A percentile compares a stretch with the other conserved stretches of the same genome.
Conservation (phyloP, 2,888 invertebrate genomes). For the Parochlus steinenii region DNA sequence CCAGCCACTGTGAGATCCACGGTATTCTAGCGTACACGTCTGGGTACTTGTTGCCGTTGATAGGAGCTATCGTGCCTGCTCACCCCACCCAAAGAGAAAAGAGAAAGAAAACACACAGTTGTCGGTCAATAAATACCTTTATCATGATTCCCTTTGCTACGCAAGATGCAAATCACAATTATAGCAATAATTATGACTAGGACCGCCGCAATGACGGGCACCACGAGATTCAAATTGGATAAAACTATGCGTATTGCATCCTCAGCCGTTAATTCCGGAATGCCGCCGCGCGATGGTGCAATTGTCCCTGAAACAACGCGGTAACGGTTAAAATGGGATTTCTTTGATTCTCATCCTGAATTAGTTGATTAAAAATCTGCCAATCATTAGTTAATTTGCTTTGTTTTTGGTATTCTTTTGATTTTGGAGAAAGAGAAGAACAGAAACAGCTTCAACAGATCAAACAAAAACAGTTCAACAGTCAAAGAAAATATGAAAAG, state of each 20-base stretch:
- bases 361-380: background rate
- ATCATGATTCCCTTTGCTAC: conserved; percentile 66
- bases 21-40: conserved; percentile 35
- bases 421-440: background rate
- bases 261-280: conserved; percentile 58
- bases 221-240: conserved; percentile 82
- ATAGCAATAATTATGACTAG: conserved; percentile 87
- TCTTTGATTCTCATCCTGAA: conserved; percentile 12
- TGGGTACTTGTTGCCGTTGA: conserved; percentile 35
- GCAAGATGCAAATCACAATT: conserved; percentile 81
- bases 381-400: background rate
- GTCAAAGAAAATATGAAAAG: conserved; percentile 12
- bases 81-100: conserved; percentile 17
- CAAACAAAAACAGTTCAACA: conserved; percentile 3
- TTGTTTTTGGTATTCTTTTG: background rate
- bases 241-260: conserved; percentile 76
- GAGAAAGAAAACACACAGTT: conserved; percentile 23
- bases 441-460: background rate
- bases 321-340: conserved; percentile 19
- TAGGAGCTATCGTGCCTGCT: conserved; percentile 67
- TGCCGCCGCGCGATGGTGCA: conserved; percentile 67
- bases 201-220: conserved; percentile 81
- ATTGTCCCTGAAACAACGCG: conserved; percentile 84
- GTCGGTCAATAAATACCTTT: conserved; percentile 49
- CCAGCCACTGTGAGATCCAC: conserved; percentile 77